phyloP scores from a whole-genome alignment of 2,888 invertebrate genomes.

The Argyresthia goedartella region DNA sequence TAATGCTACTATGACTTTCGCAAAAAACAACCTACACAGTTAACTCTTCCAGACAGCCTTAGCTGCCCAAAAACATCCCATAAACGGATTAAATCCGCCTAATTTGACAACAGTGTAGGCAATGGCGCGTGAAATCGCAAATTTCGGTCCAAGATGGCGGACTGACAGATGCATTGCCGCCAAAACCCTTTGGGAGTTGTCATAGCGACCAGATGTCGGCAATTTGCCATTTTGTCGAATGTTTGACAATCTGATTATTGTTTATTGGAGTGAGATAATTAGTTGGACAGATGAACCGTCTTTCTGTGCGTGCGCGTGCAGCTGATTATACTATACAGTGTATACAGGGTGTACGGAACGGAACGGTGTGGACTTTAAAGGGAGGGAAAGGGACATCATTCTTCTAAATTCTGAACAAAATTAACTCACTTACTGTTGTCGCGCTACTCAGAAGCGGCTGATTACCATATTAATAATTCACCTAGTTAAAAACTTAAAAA shows the following conservation, averaged over 20 bases:
- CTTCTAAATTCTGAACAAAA: no score
- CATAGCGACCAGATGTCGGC: conserved; percentile 45
- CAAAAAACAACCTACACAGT: not conserved
- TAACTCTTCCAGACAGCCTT: not conserved
- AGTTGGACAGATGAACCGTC: conserved; percentile 32
- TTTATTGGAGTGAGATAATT: conserved; percentile 57
- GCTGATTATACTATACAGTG: not conserved
- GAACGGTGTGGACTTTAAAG: not conserved
- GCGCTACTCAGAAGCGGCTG: no score
- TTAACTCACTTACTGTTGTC: no score
- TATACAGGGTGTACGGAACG: not conserved
- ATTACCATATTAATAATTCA: no score
- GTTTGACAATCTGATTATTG: conserved; percentile 52
- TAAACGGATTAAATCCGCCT: conserved; percentile 40
- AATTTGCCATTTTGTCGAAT: conserved; percentile 48
- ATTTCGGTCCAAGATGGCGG: conserved; percentile 49
- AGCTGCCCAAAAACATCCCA: conserved; percentile 8
- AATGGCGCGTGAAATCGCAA: conserved; percentile 65
- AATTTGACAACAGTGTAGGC: conserved; percentile 51
- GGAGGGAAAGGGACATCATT: no score
- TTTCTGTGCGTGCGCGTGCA: no score
- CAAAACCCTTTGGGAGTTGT: conserved; percentile 63
- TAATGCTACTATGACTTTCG: not conserved
- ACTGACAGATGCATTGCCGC: conserved; percentile 47
- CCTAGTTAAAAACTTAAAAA: no score